Base-by-base conservation (phyloP, 2,113 vertebrate genomes). In the Chaetura pelagica region DNA sequence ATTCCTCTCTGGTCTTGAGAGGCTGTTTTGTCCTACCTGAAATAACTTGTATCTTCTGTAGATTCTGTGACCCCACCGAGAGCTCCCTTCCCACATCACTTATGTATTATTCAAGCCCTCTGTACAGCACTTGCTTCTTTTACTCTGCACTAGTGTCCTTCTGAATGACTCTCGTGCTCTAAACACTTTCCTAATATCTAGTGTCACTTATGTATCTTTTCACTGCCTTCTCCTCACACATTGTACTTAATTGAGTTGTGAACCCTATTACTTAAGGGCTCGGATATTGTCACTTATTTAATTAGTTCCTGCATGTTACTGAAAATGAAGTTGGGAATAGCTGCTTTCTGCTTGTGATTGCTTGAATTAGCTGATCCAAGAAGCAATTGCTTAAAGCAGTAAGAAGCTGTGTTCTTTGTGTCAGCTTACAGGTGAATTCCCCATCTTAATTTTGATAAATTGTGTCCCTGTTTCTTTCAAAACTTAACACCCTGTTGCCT, bases 191-290 rank as follows among this genome's bases (percentile, higher is more conserved):
- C 68, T 90, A 54, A 92, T 95, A 78, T 48, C 71, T 64, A 5
- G 44, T 30, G 76, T 89, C 52, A 34, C 40, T 92, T 3, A 3
- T 57, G 22, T 73, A 26, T 84, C 57, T 91, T 46, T 85, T 84
- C 10, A 40, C 64, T 84, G 27, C 44, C 22, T 75, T 16, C 52
- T 87, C 38, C 79, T 89, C 81, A 35, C 35, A 72, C 21, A 27
- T 68, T 78, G 66, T 29, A 82, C 83, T 93, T 96, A 93, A 93
- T 96, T 94, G 95, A 2, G 2, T 34, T 78, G 83, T 81, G 83
- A 88, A 84, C 73, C 49, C 62, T 93, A 62, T 94, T 84, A 90
- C 72, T 96, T 93, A 90, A 71, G 62, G 80, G 38, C 83, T 94
- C 3, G 10, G 52, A 63, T 92, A 78, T 75, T 93, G 85, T 82